Percentiles rank a stretch among this genome's conserved stretches.
Evolutionary conservation across 2,797 vertebrate genomes (phyloP).

Genomic region (Lophotriccus pileatus): DNA sequence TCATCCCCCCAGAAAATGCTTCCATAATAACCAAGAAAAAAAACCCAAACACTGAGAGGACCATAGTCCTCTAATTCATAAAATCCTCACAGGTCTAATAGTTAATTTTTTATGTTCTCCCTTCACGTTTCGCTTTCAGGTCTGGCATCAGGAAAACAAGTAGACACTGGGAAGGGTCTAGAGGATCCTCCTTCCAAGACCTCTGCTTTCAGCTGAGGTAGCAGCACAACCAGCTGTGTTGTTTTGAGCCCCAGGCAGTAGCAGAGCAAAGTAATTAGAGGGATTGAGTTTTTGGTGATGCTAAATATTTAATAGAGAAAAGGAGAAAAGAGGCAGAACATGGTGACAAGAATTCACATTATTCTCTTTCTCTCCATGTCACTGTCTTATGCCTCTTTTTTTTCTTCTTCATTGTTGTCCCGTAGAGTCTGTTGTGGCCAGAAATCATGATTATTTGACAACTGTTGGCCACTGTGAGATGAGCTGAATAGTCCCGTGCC

Average conservation of each 20-base stretch:
- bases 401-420: neutral
- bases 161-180: neutral
- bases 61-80: neutral
- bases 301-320: neutral
- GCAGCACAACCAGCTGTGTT: neutral
- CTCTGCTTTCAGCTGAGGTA: neutral
- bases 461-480: neutral
- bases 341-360: neutral
- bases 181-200: neutral
- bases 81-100: neutral
- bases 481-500: neutral
- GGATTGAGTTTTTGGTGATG: neutral
- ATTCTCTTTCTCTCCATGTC: neutral
- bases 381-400: neutral
- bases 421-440: neutral
- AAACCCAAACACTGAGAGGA: neutral
- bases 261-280: neutral
- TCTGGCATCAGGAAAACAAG: neutral
- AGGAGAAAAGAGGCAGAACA: neutral
- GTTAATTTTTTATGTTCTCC: neutral
- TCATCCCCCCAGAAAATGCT: neutral
- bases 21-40: neutral
- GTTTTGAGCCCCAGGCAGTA: neutral
- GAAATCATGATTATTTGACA: slow-evolving; percentile 5
- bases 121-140: neutral